Evolutionary conservation across 2,113 vertebrate species (phyloP), one percentile per base, ranked within the genome.

Genomic region (Centropus bengalensis): DNA sequence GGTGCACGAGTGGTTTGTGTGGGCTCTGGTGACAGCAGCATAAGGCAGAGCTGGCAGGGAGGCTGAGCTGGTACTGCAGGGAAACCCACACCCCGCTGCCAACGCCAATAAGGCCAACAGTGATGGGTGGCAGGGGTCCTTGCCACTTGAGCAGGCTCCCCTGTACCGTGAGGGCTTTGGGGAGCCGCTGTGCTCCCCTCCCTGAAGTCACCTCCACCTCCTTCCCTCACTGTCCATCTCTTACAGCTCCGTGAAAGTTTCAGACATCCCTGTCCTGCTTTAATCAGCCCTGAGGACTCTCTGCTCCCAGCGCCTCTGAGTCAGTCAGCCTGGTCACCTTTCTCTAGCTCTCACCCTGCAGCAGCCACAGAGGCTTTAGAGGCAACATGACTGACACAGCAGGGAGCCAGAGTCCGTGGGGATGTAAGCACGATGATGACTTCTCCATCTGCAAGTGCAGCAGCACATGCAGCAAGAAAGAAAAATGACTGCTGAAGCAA

Each of bases 151-250:
- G n/a, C 0, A 0, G 59, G n/a, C 55, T 69, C 17, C 32, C 47
- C 9, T 0, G 1, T 32, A 55, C 51, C 3, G 0, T 0, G 0
- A 47, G 12, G 2, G 8, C 20, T 30, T 3, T 40, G 17, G 13
- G 33, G 24, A 70, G 30, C 71, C 0, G 1, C 40, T 73, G 20
- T 11, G 8, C 68, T 80, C 44, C 68, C 44, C 68, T 62, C 33
- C 32, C 21, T 2, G 0, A 19, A 32, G 22, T 28, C 24, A 28
- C 5, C 28, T 38, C 28, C 33, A 45, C 17, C 54, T 62, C 68
- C 28, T 28, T 69, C 45, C 78, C 30, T 54, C 2, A 0, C 7
- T 6, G 26, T 20, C 4, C 8, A 0, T 33, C 56, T 62, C 79
- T 44, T 0, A 0, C 33, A 86, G 49, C 33, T 51, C 2, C 0